Percentiles rank a stretch among this genome's conserved stretches.
These are phyloP conservation scores for Chesias legatella DNA, from an alignment of 2,888 invertebrate genomes.

Conservation along the genomic window DNA sequence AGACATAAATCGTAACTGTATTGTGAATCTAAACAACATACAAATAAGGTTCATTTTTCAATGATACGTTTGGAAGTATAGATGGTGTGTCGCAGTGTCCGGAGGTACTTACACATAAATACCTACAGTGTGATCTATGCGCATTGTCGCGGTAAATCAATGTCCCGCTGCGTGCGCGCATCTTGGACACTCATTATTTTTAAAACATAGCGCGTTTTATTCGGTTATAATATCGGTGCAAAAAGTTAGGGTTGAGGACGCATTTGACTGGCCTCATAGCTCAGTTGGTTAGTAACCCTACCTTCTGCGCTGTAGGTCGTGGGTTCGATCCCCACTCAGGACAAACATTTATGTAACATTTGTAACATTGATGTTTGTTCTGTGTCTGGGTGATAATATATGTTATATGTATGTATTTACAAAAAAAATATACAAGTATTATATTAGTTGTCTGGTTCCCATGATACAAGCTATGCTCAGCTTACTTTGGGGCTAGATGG, in stretches of 20 bases:
- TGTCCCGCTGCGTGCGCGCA: slow-evolving; percentile 46
- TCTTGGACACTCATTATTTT: slow-evolving; percentile 51
- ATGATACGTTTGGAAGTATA: slow-evolving; percentile 1
- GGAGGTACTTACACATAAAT: slow-evolving; percentile 40
- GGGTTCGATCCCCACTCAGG: too few relatives aligned
- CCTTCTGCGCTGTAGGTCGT: too few relatives aligned
- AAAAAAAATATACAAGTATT: too few relatives aligned
- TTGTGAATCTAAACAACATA: not conserved
- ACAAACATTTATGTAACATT: too few relatives aligned
- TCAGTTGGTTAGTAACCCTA: too few relatives aligned
- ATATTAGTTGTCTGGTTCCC: too few relatives aligned
- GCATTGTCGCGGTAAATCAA: slow-evolving; percentile 48
- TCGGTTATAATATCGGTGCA: slow-evolving; percentile 51
- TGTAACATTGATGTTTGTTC: too few relatives aligned
- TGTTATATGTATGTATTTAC: too few relatives aligned
- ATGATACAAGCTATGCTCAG: too few relatives aligned
- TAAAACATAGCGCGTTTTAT: slow-evolving; percentile 57
- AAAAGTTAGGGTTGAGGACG: slow-evolving; percentile 41
- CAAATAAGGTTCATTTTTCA: slow-evolving; percentile 4
- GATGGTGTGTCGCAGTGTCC: slow-evolving; percentile 23
- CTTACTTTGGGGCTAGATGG: too few relatives aligned
- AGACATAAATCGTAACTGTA: not conserved
- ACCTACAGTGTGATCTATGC: slow-evolving; percentile 53
- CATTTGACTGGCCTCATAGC: too few relatives aligned
- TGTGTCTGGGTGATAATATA: too few relatives aligned